These are phyloP conservation scores for Ophraella communa DNA, from an alignment of 2,888 invertebrate species.

Conservation along the genomic window DNA sequence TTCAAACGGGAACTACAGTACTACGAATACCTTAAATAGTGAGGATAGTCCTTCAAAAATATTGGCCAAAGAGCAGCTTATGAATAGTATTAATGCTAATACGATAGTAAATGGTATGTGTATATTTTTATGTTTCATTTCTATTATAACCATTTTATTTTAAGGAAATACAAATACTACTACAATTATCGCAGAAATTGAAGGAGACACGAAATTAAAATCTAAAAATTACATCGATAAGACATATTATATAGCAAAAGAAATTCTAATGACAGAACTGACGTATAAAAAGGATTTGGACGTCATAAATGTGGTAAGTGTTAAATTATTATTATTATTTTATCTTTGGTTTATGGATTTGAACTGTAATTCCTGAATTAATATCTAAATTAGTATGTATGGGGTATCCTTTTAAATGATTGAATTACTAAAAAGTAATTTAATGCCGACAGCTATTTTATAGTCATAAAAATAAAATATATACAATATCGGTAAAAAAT, in stretches of 20 bases:
- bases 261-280: slow-evolving; percentile 93
- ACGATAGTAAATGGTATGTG: slow-evolving; percentile 38
- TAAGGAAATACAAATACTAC: slow-evolving; percentile 47
- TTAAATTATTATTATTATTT: no score
- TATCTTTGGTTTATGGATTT: no score
- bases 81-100: slow-evolving; percentile 58
- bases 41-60: slow-evolving; percentile 50
- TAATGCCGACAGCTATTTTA: no score
- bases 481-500: no score
- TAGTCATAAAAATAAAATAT: no score
- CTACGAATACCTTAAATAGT: slow-evolving; percentile 32
- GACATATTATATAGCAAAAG: slow-evolving; percentile 87
- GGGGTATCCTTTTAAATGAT: no score
- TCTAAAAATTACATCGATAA: slow-evolving; percentile 61
- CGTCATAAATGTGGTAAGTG: slow-evolving; percentile 83
- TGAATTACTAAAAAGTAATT: no score
- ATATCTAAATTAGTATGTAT: no score
- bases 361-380: no score
- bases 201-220: slow-evolving; percentile 58
- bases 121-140: background rate
- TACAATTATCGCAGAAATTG: slow-evolving; percentile 58
- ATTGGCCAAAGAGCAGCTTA: slow-evolving; percentile 52
- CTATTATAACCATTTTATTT: slow-evolving; percentile 32
- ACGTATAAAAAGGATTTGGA: slow-evolving; percentile 95
- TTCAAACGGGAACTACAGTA: slow-evolving; percentile 57